These are phyloP conservation scores for Amiota mariae DNA, from an alignment of 2,888 invertebrate species.

Conservation along the genomic window DNA sequence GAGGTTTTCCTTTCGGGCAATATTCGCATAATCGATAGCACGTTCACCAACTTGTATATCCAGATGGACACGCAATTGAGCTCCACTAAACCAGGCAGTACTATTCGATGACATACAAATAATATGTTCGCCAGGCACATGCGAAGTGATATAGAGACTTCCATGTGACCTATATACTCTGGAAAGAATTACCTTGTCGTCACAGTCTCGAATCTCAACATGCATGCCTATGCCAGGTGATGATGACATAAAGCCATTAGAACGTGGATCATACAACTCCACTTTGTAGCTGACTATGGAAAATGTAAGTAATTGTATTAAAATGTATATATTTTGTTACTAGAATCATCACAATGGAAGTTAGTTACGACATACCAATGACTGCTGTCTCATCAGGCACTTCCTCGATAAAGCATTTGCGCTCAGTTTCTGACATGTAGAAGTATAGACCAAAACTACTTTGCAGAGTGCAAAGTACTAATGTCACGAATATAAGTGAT, in stretches of 20 bases:
- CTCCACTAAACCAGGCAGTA: slow-evolving; percentile 98
- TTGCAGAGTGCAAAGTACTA: slow-evolving; percentile 74
- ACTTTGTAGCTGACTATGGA: slow-evolving; percentile 95
- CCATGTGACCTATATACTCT: slow-evolving; percentile 95
- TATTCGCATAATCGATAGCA: slow-evolving; percentile 97
- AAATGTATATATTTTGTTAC: too few species aligned
- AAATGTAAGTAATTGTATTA: background rate
- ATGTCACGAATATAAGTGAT: slow-evolving; percentile 73
- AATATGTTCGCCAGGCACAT: slow-evolving; percentile 96
- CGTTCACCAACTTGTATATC: slow-evolving; percentile 99
- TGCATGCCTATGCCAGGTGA: slow-evolving; percentile 98
- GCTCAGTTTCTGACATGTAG: slow-evolving; percentile 98
- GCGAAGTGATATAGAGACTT: slow-evolving; percentile 96
- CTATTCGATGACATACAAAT: slow-evolving; percentile 99
- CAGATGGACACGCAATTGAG: slow-evolving; percentile 93
- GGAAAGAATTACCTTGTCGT: slow-evolving; percentile 93
- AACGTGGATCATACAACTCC: slow-evolving; percentile 94
- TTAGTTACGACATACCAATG: slow-evolving; percentile 80
- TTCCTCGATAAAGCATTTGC: slow-evolving; percentile 99
- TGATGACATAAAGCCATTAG: slow-evolving; percentile 96
- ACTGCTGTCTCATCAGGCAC: slow-evolving; percentile 99
- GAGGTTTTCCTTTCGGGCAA: slow-evolving; percentile 97
- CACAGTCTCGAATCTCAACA: slow-evolving; percentile 96
- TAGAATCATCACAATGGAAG: background rate
- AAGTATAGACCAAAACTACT: slow-evolving; percentile 85